These are phyloP conservation scores for Enteromius trimaculatus DNA, from an alignment of 2,797 vertebrate species.

Conservation along the genomic window DNA sequence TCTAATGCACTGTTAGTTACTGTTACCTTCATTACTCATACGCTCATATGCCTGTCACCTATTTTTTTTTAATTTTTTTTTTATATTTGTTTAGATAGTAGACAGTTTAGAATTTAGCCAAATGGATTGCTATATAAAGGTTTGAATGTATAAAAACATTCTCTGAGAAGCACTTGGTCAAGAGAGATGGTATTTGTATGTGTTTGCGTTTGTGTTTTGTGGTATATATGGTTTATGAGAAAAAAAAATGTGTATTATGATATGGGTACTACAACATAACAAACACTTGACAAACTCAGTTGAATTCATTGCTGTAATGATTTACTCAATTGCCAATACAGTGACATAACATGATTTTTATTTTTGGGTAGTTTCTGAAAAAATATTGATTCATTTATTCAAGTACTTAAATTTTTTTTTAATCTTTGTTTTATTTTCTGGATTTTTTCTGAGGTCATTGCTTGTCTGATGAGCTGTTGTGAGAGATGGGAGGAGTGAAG, in stretches of 20 bases:
- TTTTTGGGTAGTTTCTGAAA: neutral
- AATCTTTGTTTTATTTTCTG: neutral
- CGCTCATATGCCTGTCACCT: neutral
- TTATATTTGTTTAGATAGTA: neutral
- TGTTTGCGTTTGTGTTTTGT: neutral
- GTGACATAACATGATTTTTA: neutral
- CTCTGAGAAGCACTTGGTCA: neutral
- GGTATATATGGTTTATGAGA: neutral
- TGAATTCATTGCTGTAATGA: neutral
- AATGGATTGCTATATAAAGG: neutral
- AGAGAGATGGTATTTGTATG: constrained; percentile 15
- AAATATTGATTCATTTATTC: neutral
- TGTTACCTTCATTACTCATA: neutral
- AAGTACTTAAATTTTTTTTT: neutral
- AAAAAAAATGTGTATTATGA: neutral
- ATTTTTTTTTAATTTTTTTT: neutral
- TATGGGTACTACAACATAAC: neutral
- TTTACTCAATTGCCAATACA: neutral
- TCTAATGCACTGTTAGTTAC: constrained; percentile 6
- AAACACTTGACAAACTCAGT: neutral
- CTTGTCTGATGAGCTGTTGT: constrained; percentile 63
- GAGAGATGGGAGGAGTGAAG: constrained; percentile 67
- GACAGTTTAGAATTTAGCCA: neutral
- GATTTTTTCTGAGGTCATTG: neutral
- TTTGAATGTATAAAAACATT: neutral